phyloP scores from a whole-genome alignment of 1,140 invertebrate species.

The Penaeus japonicus region DNA sequence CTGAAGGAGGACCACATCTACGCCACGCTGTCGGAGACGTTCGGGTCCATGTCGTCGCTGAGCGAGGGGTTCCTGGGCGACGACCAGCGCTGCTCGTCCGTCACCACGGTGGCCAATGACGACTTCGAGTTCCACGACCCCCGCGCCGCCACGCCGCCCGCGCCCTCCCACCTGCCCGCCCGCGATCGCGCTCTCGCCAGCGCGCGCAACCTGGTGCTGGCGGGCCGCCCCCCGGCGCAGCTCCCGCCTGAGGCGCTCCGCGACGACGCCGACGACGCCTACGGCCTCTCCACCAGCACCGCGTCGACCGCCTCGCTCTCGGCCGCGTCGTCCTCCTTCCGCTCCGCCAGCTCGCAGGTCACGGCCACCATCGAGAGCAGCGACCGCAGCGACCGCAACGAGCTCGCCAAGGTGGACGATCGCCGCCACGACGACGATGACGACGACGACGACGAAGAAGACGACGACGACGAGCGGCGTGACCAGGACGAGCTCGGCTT shows the following conservation, averaged over 20 bases:
- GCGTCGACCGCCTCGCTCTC: constrained; percentile 37
- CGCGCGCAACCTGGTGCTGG: constrained; percentile 19
- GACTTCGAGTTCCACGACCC: constrained; percentile 72
- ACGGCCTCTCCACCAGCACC: constrained; percentile 43
- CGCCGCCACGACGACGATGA: background rate
- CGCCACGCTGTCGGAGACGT: constrained; percentile 67
- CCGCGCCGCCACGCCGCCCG: constrained; percentile 43
- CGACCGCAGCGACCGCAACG: background rate
- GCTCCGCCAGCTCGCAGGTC: constrained; percentile 42
- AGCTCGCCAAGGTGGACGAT: background rate
- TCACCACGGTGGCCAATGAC: constrained; percentile 73
- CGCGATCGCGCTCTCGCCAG: background rate
- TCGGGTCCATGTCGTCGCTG: constrained; percentile 61
- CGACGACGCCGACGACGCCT: constrained; percentile 32
- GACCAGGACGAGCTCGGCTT: constrained; percentile 18
- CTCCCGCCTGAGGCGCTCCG: constrained; percentile 27
- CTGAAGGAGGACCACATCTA: constrained; percentile 66
- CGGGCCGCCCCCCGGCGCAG: constrained; percentile 20
- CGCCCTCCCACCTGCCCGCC: background rate
- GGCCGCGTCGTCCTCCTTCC: constrained; percentile 43
- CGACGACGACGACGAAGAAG: background rate
- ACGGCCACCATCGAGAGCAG: constrained; percentile 40
- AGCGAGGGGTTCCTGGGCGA: constrained; percentile 59
- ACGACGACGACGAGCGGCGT: background rate
- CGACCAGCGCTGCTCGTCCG: constrained; percentile 64